phyloP scores from a whole-genome alignment of 2,797 vertebrate species.

The Podarcis siculus region DNA sequence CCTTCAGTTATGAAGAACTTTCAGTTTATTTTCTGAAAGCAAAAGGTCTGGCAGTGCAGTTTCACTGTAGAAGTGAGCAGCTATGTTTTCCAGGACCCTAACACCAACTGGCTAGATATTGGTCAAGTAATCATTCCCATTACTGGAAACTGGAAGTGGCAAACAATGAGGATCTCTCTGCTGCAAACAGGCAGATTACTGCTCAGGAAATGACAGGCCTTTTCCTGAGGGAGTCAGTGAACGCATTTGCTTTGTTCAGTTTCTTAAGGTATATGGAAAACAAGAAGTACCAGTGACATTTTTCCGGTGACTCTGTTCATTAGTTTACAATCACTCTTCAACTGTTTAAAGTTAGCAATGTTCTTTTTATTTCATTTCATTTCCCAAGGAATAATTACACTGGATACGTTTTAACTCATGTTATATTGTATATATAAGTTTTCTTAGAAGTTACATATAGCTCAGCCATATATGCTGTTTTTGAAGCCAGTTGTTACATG shows the following conservation, averaged over 20 bases:
- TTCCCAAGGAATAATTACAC: conserved; percentile 8
- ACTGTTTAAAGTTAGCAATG: conserved; percentile 46
- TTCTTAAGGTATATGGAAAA: conserved; percentile 72
- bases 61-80: conserved; percentile 36
- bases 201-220: conserved; percentile 82
- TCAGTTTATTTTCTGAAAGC: background rate
- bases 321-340: conserved; percentile 50
- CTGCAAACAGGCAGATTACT: conserved; percentile 76
- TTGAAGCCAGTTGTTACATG: background rate
- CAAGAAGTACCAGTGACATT: conserved; percentile 68
- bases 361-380: conserved; percentile 21
- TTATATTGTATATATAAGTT: background rate
- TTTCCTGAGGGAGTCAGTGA: conserved; percentile 78
- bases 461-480: background rate
- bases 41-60: conserved; percentile 20
- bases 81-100: conserved; percentile 45
- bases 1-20: conserved; percentile 22
- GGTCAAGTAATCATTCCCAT: conserved; percentile 80
- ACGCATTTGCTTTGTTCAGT: conserved; percentile 77
- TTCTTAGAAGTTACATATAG: background rate
- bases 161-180: conserved; percentile 80
- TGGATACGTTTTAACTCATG: background rate
- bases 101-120: conserved; percentile 45
- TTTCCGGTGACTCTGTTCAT: conserved; percentile 62
- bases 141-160: conserved; percentile 77